Evolutionary conservation across 2,797 vertebrate species (phyloP).

Genomic region (Hemitrygon akajei): DNA sequence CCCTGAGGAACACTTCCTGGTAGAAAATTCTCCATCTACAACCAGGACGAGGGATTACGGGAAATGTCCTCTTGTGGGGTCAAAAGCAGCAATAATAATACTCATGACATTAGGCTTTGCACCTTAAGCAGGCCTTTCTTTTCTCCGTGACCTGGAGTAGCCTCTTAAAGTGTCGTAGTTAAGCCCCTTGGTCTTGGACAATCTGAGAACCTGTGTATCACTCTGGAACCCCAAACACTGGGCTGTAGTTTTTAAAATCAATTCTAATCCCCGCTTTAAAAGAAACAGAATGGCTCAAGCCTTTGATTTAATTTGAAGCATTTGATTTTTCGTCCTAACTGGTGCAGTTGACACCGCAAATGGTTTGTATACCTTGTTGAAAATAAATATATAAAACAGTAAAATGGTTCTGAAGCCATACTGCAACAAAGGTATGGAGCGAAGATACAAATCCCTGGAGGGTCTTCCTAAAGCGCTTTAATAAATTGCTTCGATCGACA

Average conservation of each 20-base stretch:
- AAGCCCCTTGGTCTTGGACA: not conserved
- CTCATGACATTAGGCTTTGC: not conserved
- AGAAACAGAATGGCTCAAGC: not conserved
- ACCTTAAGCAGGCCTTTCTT: not conserved
- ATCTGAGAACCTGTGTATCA: not conserved
- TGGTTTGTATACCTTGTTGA: not conserved
- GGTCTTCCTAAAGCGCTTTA: slow-evolving; percentile 40
- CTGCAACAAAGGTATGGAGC: not conserved
- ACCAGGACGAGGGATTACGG: not conserved
- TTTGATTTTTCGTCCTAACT: slow-evolving; percentile 6
- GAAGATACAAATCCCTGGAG: slow-evolving; percentile 24
- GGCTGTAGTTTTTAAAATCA: not conserved
- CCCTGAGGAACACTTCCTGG: no score
- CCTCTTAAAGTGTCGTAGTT: not conserved
- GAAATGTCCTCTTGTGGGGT: not conserved
- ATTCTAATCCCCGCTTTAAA: slow-evolving; percentile 7
- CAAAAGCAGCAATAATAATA: not conserved
- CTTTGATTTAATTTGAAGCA: slow-evolving; percentile 25
- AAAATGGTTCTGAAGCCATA: not conserved
- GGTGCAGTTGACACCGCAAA: not conserved
- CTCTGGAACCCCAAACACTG: not conserved
- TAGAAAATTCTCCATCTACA: not conserved
- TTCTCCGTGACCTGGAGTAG: not conserved
- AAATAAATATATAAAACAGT: slow-evolving; percentile 29
- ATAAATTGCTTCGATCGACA: slow-evolving; percentile 39